phyloP scores from a whole-genome alignment of 2,113 vertebrate species.

The Plestiodon gilberti region DNA sequence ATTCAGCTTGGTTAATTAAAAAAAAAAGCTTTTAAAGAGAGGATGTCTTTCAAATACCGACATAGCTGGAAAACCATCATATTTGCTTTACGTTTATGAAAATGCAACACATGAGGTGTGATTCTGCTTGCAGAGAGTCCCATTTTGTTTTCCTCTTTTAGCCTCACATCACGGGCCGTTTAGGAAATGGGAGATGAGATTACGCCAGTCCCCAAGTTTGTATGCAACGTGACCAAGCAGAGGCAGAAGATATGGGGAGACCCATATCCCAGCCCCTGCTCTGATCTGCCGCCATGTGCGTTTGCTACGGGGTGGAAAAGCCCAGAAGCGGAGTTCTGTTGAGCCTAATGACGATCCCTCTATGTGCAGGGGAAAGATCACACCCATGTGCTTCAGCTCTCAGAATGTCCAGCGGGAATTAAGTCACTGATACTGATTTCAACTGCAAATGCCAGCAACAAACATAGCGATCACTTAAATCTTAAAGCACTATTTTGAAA shows the following conservation, averaged over 20 bases:
- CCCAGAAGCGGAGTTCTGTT: neutral
- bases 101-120: rapidly evolving
- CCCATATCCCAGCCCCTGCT: neutral
- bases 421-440: neutral
- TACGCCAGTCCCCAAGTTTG: neutral
- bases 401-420: neutral
- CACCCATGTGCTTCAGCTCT: neutral
- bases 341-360: neutral
- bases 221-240: neutral
- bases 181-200: neutral
- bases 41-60: neutral
- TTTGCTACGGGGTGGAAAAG: neutral
- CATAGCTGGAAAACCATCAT: neutral
- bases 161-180: neutral
- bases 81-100: neutral
- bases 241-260: neutral
- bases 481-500: neutral
- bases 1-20: neutral
- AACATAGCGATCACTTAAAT: neutral
- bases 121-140: neutral
- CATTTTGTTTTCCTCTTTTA: neutral
- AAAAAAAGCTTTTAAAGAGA: neutral
- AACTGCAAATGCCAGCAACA: neutral
- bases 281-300: neutral
- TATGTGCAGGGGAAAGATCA: neutral